phyloP scores from a whole-genome alignment of 1,140 invertebrate species.

The Leptonema lineaticorne region DNA sequence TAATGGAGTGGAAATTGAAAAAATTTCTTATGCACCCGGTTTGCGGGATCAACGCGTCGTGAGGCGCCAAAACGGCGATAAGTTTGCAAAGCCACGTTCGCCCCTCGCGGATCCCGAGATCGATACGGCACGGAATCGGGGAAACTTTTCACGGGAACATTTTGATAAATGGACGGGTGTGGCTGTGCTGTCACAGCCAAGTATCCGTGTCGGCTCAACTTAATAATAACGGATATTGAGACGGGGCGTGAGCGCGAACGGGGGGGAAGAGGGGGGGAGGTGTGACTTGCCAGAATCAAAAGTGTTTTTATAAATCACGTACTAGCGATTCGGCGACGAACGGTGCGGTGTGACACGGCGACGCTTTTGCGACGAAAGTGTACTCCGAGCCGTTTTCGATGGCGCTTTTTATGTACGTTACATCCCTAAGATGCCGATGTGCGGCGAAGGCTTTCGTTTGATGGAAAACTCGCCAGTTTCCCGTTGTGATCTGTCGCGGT shows the following conservation, averaged over 20 bases:
- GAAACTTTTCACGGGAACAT: constrained; percentile 6
- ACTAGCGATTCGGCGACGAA: background rate
- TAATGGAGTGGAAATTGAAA: background rate
- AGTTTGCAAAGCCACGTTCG: background rate
- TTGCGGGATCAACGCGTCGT: background rate
- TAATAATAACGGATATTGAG: constrained; percentile 27
- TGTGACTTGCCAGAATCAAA: constrained; percentile 24
- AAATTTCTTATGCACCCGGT: background rate
- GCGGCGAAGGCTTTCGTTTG: background rate
- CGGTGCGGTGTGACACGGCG: no score
- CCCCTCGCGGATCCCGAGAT: background rate
- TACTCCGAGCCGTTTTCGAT: no score
- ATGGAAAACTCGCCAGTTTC: constrained; percentile 7
- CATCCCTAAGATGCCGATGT: background rate
- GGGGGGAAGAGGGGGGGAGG: background rate
- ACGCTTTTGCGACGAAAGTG: no score
- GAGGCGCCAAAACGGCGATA: background rate
- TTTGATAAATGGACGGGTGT: constrained; percentile 19
- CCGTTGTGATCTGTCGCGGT: background rate
- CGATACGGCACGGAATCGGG: background rate
- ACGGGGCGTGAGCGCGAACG: background rate
- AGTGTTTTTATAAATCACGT: constrained; percentile 29
- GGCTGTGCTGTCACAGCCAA: constrained; percentile 19
- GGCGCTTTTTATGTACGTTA: no score
- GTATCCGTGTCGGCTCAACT: constrained; percentile 28